phyloP scores from a whole-genome alignment of 2,888 invertebrate species.

The Helicoverpa assulta region DNA sequence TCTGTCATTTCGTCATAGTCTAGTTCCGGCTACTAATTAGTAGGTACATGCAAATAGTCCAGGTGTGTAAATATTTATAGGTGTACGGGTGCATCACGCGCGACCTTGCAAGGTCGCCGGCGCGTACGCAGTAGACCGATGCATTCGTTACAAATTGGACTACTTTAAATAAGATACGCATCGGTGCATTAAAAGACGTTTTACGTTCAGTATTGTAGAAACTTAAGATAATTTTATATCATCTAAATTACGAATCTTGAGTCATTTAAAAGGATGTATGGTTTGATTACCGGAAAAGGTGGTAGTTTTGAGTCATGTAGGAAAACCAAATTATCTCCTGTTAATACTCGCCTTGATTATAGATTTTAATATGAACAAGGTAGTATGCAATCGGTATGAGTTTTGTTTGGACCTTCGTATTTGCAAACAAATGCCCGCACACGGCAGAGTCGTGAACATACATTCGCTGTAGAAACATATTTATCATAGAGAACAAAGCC shows the following conservation, averaged over 20 bases:
- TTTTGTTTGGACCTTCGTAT: conserved; percentile 50
- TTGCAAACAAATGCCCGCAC: conserved; percentile 35
- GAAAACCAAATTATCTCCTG: not conserved
- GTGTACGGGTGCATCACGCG: conserved; percentile 47
- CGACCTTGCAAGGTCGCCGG: conserved; percentile 73
- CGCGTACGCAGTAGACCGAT: conserved; percentile 57
- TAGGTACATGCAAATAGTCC: conserved; percentile 19
- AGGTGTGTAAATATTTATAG: conserved; percentile 55
- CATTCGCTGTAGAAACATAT: conserved; percentile 59
- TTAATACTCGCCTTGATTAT: not conserved
- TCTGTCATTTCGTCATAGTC: not conserved
- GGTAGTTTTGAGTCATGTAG: not conserved
- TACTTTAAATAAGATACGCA: conserved; percentile 39
- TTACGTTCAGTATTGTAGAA: conserved; percentile 15
- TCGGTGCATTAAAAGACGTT: conserved; percentile 39
- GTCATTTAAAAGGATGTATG: not conserved
- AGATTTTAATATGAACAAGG: not conserved
- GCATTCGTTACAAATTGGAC: conserved; percentile 57
- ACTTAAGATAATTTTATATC: not conserved
- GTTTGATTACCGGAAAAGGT: not conserved
- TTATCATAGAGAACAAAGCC: conserved; percentile 65
- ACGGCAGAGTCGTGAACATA: conserved; percentile 64
- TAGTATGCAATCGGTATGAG: conserved; percentile 14
- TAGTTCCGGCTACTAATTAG: conserved; percentile 18
- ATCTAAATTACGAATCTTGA: conserved; percentile 25